phyloP scores from a whole-genome alignment of 2,888 invertebrate genomes.

The Idaea dimidiata region DNA sequence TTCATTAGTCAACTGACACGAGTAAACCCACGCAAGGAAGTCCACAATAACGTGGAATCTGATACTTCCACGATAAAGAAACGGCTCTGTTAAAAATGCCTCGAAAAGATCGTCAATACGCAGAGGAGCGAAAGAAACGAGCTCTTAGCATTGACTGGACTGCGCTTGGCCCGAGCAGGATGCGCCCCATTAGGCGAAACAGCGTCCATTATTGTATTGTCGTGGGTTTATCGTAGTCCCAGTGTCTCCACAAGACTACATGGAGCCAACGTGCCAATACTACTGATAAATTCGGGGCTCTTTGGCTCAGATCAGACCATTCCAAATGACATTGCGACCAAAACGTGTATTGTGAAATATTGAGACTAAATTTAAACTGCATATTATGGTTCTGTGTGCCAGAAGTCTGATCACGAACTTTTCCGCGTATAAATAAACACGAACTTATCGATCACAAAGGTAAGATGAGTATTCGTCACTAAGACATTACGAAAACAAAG shows the following conservation, averaged over 20 bases:
- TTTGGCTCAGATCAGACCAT: conserved; percentile 8
- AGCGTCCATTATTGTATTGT: conserved; percentile 78
- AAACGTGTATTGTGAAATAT: background rate
- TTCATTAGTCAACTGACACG: conserved; percentile 38
- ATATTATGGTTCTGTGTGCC: background rate
- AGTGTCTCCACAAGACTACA: conserved; percentile 62
- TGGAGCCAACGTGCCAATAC: conserved; percentile 46
- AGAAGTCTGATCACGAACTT: background rate
- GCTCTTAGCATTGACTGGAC: conserved; percentile 74
- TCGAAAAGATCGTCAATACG: conserved; percentile 35
- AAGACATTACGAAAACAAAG: conserved; percentile 25
- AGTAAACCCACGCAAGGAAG: conserved; percentile 59
- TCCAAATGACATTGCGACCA: background rate
- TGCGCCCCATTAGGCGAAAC: conserved; percentile 73
- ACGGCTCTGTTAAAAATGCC: conserved; percentile 37
- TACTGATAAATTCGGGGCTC: conserved; percentile 36
- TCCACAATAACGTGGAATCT: conserved; percentile 46
- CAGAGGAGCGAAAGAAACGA: conserved; percentile 50
- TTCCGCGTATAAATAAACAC: background rate
- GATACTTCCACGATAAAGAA: conserved; percentile 41
- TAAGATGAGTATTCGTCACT: conserved; percentile 19
- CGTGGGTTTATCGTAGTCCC: conserved; percentile 73
- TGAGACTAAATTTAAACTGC: background rate
- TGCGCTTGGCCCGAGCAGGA: conserved; percentile 69
- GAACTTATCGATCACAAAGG: background rate